Evolutionary conservation across 2,113 vertebrate species (phyloP).

Genomic region (Melanerpes aurifrons): DNA sequence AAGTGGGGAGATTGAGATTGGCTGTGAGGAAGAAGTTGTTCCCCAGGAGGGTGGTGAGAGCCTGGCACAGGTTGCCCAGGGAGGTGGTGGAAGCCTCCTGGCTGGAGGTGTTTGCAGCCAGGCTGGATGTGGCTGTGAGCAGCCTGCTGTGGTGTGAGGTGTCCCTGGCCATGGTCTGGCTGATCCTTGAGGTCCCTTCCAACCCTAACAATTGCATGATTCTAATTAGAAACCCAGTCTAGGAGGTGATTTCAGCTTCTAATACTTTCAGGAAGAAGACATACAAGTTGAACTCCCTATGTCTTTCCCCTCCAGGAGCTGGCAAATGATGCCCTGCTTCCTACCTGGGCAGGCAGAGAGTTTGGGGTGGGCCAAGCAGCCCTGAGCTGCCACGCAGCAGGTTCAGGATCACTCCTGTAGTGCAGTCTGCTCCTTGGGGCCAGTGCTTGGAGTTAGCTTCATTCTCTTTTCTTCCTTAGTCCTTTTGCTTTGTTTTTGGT

Average conservation of each 20-base stretch:
- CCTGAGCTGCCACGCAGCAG: background rate
- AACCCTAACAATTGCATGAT: no score
- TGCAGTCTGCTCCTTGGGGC: background rate
- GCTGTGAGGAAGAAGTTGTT: no score
- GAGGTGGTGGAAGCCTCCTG: no score
- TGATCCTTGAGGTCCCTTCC: no score
- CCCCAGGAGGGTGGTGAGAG: no score
- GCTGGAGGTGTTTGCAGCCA: no score
- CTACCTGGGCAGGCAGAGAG: rapidly evolving
- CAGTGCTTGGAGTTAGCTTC: background rate
- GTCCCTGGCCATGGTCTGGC: no score
- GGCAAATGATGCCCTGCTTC: background rate
- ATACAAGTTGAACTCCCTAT: background rate
- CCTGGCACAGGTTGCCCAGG: no score
- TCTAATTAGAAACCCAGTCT: background rate
- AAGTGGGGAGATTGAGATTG: no score
- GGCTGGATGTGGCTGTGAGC: no score
- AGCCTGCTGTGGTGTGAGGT: no score
- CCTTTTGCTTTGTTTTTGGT: background rate
- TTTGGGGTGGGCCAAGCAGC: background rate
- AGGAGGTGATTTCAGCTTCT: background rate
- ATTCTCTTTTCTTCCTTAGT: no score
- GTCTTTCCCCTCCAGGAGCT: background rate
- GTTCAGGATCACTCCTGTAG: background rate
- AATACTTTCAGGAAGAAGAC: background rate